Conservation (phyloP, 2,113 vertebrate genomes). For the Gavialis gangeticus region DNA sequence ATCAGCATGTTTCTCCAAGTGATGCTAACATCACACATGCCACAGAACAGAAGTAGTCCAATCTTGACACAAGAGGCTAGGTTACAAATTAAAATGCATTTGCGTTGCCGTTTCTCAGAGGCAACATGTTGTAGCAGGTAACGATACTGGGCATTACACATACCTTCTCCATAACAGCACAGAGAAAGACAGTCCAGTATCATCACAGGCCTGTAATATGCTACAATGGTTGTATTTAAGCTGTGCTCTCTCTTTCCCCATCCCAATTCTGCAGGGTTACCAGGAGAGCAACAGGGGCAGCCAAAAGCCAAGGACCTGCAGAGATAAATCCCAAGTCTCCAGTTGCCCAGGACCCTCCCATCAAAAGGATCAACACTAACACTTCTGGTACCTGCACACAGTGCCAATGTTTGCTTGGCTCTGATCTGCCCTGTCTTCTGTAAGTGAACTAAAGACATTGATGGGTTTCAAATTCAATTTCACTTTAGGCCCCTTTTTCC, state of each 20-base stretch:
- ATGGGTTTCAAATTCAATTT: neutral
- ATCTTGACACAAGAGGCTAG: conserved; percentile 55
- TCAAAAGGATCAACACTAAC: neutral
- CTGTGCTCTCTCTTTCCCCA: neutral
- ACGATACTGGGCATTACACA: neutral
- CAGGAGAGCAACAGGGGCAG: accelerated
- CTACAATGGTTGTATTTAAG: neutral
- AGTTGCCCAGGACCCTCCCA: no score
- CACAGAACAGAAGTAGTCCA: conserved; percentile 72
- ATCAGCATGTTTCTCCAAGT: conserved; percentile 74
- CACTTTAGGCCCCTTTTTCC: neutral
- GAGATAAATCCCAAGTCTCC: no score
- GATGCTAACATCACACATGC: conserved; percentile 35
- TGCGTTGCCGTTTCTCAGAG: conserved; percentile 8
- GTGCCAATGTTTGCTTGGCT: neutral
- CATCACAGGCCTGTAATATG: accelerated
- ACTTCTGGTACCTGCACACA: neutral
- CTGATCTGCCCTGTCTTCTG: neutral
- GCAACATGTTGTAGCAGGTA: neutral
- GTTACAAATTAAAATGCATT: conserved; percentile 71
- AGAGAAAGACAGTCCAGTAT: neutral
- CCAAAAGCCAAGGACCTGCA: accelerated
- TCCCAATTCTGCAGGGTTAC: neutral
- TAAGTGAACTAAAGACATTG: neutral
- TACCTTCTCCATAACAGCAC: neutral